Evolutionary conservation across 2,797 vertebrate species (phyloP), one percentile per base, ranked within the genome.

Genomic region (Peromyscus melanophrys): DNA sequence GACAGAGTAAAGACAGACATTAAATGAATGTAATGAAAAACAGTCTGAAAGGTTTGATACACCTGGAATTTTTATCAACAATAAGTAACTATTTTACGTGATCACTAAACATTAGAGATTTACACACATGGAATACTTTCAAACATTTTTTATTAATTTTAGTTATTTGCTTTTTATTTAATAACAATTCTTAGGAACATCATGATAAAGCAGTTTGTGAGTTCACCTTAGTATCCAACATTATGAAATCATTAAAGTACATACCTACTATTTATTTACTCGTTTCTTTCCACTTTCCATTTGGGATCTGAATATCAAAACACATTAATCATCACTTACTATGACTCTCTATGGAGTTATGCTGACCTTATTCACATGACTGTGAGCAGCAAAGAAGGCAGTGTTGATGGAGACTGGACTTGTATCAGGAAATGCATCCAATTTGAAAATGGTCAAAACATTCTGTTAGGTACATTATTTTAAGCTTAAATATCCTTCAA

Each of bases 161-260:
- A 96, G 96, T 95, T 96, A 86, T 97, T 97, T 97, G 16, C 96
- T 81, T 96, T 93, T 96, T 96, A 96, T 49, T 55, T 5, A 93
- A 40, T 10, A 92, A n/a, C 93, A 90, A 96, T 97, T 92, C 78
- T 17, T 94, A 37, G 90, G 94, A 97, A 57, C 67, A 4, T 2
- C 90, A 31, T 94, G 31, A 97, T 92, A 93, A 96, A 98, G 90
- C 52, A 94, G 88, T 86, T 80, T 92, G 63, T 96, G 86, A 37
- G 17, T 55, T 82, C 78, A 92, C 59, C 21, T 93, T 97, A 93
- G 82, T 27, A 81, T 97, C 96, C 96, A 73, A 55, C 88, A 1
- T 29, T 0, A 87, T 89, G 16, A 92, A 92, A 31, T 96, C 67
- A 55, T 94, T 96, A 97, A 93, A 82, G 4, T n/a, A 59, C 8